These are phyloP conservation scores for Tipula lateralis DNA, from an alignment of 2,888 invertebrate species.

Conservation along the genomic window DNA sequence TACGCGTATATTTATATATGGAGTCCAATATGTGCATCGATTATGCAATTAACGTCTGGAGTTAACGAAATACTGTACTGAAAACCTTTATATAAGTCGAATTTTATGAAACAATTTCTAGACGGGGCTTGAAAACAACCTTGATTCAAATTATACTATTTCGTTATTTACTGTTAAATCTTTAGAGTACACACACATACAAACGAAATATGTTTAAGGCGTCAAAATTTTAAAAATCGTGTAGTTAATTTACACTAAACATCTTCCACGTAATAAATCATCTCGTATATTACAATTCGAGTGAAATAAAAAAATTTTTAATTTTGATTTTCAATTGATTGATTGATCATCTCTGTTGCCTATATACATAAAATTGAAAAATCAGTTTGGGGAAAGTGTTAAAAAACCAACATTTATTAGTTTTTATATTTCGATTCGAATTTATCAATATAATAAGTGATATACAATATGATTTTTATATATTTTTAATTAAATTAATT, in stretches of 20 bases:
- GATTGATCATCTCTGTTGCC: background rate
- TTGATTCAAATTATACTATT: background rate
- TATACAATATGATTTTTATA: background rate
- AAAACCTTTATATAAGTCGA: background rate
- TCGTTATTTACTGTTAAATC: background rate
- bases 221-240: background rate
- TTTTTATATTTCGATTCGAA: background rate
- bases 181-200: background rate
- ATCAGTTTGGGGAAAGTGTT: background rate
- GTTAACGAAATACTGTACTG: background rate
- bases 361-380: background rate
- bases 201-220: background rate
- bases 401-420: background rate
- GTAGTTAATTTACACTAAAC: background rate
- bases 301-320: background rate
- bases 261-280: background rate
- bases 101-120: background rate
- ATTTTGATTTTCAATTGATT: background rate
- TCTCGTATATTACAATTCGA: background rate
- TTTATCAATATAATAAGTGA: background rate
- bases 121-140: background rate
- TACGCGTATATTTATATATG: background rate
- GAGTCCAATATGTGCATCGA: no score
- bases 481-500: background rate
- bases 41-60: background rate